phyloP scores from a whole-genome alignment of 2,113 vertebrate genomes.

The Daboia siamensis region DNA sequence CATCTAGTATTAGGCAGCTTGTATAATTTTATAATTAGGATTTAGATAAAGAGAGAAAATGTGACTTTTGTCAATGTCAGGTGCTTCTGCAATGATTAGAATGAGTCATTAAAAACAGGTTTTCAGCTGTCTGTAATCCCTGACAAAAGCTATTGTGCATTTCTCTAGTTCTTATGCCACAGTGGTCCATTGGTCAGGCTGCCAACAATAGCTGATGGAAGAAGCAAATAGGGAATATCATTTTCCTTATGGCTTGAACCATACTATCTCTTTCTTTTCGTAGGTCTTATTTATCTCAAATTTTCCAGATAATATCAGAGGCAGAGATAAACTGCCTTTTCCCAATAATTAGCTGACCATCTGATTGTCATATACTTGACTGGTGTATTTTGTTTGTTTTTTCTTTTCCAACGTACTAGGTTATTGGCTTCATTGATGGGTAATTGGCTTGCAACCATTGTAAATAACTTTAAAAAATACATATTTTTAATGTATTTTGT shows the following conservation, averaged over 20 bases:
- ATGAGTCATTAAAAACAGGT: constrained; percentile 8
- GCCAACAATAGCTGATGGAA: neutral
- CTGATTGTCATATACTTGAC: neutral
- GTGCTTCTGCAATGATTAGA: constrained; percentile 11
- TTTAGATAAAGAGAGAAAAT: neutral
- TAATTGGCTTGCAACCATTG: neutral
- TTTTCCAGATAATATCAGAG: neutral
- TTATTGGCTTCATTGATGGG: neutral
- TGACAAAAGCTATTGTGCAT: constrained; percentile 12
- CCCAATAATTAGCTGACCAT: neutral
- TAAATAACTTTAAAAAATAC: neutral
- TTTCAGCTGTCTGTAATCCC: constrained; percentile 4
- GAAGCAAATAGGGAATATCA: neutral
- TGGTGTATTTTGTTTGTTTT: neutral
- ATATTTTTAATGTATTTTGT: neutral
- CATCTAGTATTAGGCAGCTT: neutral
- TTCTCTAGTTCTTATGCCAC: neutral
- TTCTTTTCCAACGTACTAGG: neutral
- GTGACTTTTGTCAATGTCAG: neutral
- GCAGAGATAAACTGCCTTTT: neutral
- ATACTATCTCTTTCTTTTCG: neutral
- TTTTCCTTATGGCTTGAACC: neutral
- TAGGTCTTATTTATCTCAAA: neutral
- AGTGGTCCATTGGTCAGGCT: neutral
- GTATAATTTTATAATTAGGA: neutral